Evolutionary conservation across 2,113 vertebrate species (phyloP).

Genomic region (Himantopus leucocephalus): DNA sequence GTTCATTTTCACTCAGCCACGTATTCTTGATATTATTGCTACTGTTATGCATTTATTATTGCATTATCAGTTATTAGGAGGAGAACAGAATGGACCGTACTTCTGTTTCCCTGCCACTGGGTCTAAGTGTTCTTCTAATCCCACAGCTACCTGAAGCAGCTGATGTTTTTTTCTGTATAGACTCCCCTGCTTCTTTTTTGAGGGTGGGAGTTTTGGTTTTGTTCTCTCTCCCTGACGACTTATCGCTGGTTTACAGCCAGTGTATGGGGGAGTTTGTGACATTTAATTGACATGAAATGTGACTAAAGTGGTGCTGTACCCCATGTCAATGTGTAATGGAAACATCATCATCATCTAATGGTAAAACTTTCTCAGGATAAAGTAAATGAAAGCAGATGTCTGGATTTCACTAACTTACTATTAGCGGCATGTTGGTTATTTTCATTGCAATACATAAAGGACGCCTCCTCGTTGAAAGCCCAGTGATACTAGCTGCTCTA

Average conservation of each 20-base stretch:
- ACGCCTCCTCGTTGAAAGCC: rapidly evolving
- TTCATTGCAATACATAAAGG: neutral
- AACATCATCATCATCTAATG: neutral
- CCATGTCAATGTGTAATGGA: neutral
- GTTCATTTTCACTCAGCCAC: neutral
- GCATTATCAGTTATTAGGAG: neutral
- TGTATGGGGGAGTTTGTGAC: neutral
- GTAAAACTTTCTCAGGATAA: neutral
- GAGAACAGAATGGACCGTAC: neutral
- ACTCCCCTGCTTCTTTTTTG: neutral
- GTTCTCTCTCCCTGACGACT: neutral
- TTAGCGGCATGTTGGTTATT: neutral
- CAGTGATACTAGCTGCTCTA: neutral
- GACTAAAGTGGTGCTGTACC: neutral
- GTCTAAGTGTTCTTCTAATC: neutral
- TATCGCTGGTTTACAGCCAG: neutral
- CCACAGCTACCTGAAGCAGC: neutral
- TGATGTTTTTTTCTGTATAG: neutral
- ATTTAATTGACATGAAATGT: neutral
- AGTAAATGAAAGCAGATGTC: neutral
- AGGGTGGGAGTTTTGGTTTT: neutral
- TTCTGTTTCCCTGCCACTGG: neutral
- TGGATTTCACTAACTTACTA: neutral
- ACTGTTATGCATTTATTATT: neutral
- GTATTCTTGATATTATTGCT: neutral